A percentile compares a stretch with the other conserved stretches of the same genome.
Conservation (phyloP, 2,113 vertebrate species). For the Halcyon malimbica region DNA sequence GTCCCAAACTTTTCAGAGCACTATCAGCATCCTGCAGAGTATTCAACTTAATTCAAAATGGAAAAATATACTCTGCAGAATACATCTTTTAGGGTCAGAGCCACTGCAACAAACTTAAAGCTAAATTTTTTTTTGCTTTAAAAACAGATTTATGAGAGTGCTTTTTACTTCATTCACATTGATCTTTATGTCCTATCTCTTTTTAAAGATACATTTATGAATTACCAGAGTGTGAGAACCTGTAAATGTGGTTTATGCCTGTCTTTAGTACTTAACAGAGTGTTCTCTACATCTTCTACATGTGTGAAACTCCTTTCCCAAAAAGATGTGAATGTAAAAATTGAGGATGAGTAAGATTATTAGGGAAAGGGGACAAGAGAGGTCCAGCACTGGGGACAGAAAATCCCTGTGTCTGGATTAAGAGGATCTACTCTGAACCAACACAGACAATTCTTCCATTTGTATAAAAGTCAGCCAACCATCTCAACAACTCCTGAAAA, state of each 20-base stretch:
- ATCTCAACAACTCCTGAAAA: not conserved
- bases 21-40: not conserved
- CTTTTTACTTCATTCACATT: not conserved
- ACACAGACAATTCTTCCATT: not conserved
- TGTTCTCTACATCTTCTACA: not conserved
- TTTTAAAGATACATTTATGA: not conserved
- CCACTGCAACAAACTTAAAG: not conserved
- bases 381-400: accelerated
- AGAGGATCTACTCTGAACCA: not conserved
- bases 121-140: not conserved
- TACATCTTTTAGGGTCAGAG: not conserved
- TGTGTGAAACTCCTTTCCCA: not conserved
- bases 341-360: not conserved
- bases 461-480: not conserved
- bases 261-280: not conserved
- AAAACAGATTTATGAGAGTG: not conserved
- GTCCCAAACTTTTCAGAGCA: not conserved
- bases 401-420: not conserved
- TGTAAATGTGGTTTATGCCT: not conserved
- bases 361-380: not conserved
- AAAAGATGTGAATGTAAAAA: not conserved
- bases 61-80: not conserved
- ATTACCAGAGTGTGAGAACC: not conserved
- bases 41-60: not conserved
- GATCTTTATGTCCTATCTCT: not conserved